Evolutionary conservation across 2,888 invertebrate species (phyloP), one percentile per base, ranked within the genome.

Genomic region (Sicus ferrugineus): DNA sequence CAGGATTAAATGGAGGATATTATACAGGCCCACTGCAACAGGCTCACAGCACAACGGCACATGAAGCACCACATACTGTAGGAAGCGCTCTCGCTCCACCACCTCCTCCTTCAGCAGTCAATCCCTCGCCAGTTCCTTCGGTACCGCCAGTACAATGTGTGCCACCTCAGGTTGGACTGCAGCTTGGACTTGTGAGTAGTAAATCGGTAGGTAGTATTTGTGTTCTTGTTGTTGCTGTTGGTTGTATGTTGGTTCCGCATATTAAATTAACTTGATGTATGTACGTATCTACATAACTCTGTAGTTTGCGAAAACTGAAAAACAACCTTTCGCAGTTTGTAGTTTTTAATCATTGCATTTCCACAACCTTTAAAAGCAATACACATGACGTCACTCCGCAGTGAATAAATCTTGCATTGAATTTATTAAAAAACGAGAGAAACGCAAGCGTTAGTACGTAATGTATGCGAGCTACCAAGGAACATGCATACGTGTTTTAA

Each of bases 41-140:
- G 86, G 94, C 94, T 81, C 94, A 94, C 88, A 93, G 93, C 86
- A 94, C 94, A 85, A 94, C 94, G 87, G 90, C 91, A 78, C 91
- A 91, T 86, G 93, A 88, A 89, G 92, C 90, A 81, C 89, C 82
- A 81, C 88, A 85, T 83, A 88, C 82, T 78, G 81, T 80, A 77
- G 80, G 82, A 75, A 79, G 80, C 70, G 70, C 69, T 72, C 69
- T 78, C 73, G 67, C 79, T 77, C 70, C 74, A 52, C 70, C 79
- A 75, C 80, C 81, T 70, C 76, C 81, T 72, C 75, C 81, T 72
- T 73, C 79, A 71, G 75, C 79, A 75, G 78, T 81, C 69, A 88
- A 85, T 83, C 87, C 85, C 81, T 86, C 87, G 75, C 86, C 87
- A 77, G 85, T 86, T 79, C 86, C 88, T 79, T 87, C 88, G 75